Evolutionary conservation across 2,113 vertebrate genomes (phyloP), one percentile per base, ranked within the genome.

Genomic region (Engystomops pustulosus): DNA sequence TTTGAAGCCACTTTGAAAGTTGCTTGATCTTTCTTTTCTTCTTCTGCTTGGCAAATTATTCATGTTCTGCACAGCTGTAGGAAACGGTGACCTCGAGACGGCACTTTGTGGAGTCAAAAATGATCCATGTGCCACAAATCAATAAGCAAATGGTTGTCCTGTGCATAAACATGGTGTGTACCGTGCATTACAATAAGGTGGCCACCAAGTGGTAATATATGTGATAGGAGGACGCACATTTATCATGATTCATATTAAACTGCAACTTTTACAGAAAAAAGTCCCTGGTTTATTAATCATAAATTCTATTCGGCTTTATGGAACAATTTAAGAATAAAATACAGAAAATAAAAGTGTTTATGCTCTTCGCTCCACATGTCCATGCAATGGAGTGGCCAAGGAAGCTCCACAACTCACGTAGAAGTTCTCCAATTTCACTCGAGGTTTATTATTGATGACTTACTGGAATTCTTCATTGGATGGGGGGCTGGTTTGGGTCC

Each of bases 111-210:
- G 17, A 67, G 62, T 34, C 62, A 36, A 67, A n/a, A 25, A 36
- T 67, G 62, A 67, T 67, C 32, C 62, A 67, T 67, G 62, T 20
- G 62, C 20, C 10, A 32, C 62, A 67, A 67, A 67, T 67, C 30
- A 67, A 67, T 67, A 67, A 67, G 62, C 62, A 67, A 67, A 67
- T 67, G 62, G 32, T 7, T 67, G 62, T 67, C 62, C 62, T 67
- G 32, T 18, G 62, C 17, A 36, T 67, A 67, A 67, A 67, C 6
- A 67, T 36, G 4, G 62, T 32, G 14, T 36, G 32, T 8, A 3
- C 62, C 4, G 12, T 20, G 62, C 62, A 67, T 67, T 36, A 9
- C 62, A 67, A 67, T 67, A 18, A 36, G 62, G 6, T 9, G 5
- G 15, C 20, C 15, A 36, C 62, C 62, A 67, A 36, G 20, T 8